Evolutionary conservation across 1,140 invertebrate species (phyloP).

Genomic region (Orussus abietinus): DNA sequence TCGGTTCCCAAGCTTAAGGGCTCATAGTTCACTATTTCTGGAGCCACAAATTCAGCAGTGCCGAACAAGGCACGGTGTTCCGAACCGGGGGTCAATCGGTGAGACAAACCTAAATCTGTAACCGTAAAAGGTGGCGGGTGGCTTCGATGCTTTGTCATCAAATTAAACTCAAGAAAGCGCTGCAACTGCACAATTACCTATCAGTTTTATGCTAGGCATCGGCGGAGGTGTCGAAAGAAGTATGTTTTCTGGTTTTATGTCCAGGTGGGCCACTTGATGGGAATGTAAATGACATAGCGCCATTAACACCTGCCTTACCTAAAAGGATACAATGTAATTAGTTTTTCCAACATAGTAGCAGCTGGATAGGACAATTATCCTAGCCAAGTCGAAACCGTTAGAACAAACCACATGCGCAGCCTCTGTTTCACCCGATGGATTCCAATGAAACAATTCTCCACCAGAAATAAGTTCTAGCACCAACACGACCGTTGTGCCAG

Average conservation of each 20-base stretch:
- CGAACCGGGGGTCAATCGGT: constrained; percentile 54
- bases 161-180: not conserved
- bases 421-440: constrained; percentile 64
- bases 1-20: constrained; percentile 64
- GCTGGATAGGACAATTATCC: too few species aligned
- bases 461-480: constrained; percentile 63
- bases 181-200: constrained; percentile 33
- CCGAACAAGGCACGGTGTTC: constrained; percentile 57
- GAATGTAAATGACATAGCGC: constrained; percentile 66
- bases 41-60: constrained; percentile 61
- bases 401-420: constrained; percentile 57
- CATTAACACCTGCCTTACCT: constrained; percentile 63
- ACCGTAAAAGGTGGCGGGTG: too few species aligned
- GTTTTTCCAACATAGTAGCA: too few species aligned
- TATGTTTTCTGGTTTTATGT: constrained; percentile 68
- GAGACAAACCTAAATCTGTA: constrained; percentile 65
- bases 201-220: constrained; percentile 59
- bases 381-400: too few species aligned
- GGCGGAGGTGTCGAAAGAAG: constrained; percentile 55
- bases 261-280: constrained; percentile 66
- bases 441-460: constrained; percentile 61
- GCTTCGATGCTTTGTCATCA: too few species aligned
- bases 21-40: constrained; percentile 69
- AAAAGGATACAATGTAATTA: constrained; percentile 14
- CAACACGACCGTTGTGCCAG: constrained; percentile 60